A percentile compares a stretch with the other conserved stretches of the same genome.
Conservation (phyloP, 2,888 invertebrate species). For the Agrochola lychnidis region DNA sequence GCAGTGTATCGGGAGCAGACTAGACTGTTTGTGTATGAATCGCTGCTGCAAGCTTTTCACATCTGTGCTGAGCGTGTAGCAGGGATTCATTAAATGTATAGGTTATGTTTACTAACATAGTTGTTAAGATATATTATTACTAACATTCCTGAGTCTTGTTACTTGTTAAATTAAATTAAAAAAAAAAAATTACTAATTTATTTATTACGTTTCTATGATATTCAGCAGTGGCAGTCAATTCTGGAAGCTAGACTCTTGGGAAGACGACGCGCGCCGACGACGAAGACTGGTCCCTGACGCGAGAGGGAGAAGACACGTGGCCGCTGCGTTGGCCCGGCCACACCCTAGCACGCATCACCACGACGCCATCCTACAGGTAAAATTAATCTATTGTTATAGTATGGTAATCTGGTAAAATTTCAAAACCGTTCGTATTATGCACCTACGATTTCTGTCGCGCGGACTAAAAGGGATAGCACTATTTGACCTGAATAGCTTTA, state of each 20-base stretch:
- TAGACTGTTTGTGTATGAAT: too few species aligned
- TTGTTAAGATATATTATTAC: too few species aligned
- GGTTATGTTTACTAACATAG: too few species aligned
- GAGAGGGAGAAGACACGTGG: constrained; percentile 97
- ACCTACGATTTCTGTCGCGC: not conserved
- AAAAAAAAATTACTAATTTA: too few species aligned
- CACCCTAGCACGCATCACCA: constrained; percentile 94
- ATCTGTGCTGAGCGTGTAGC: too few species aligned
- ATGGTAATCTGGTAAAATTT: constrained; percentile 19
- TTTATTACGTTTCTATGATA: not conserved
- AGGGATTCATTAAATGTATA: too few species aligned
- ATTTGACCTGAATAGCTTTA: not conserved
- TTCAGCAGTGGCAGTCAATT: constrained; percentile 88
- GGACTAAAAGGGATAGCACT: not conserved
- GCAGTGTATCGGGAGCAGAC: too few species aligned
- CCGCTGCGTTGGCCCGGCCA: constrained; percentile 95
- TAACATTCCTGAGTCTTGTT: too few species aligned
- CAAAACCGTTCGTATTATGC: not conserved
- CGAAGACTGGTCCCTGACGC: constrained; percentile 99
- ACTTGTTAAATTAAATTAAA: too few species aligned
- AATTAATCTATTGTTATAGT: not conserved
- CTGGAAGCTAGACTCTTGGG: constrained; percentile 99
- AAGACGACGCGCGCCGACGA: constrained; percentile 98
- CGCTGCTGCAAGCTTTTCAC: too few species aligned
- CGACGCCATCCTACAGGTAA: constrained; percentile 97